Evolutionary conservation across 2,797 vertebrate genomes (phyloP).

Genomic region (Staurois parvus): DNA sequence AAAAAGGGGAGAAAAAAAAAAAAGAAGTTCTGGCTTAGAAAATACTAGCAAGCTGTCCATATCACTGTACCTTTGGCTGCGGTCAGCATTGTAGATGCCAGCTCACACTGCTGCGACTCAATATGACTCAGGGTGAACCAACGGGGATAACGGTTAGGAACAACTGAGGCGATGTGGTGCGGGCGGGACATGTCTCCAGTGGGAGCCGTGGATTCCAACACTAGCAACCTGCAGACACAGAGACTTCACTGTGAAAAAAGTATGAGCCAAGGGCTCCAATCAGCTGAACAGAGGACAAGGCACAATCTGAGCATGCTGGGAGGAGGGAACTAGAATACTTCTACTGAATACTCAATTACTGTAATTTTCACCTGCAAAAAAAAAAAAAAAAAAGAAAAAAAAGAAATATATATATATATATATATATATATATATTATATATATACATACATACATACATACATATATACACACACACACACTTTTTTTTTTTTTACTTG

Average conservation of each 20-base stretch:
- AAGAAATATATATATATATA: no score
- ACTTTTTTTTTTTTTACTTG: no score
- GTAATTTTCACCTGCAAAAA: no score
- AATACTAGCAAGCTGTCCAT: background rate
- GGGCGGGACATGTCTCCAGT: conserved; percentile 88
- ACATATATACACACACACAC: no score
- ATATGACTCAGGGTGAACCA: conserved; percentile 99
- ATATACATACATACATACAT: no score
- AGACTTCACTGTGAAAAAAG: background rate
- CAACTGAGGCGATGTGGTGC: conserved; percentile 92
- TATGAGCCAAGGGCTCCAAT: background rate
- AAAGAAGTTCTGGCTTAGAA: background rate
- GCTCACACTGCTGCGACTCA: conserved; percentile 98
- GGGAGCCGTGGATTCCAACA: conserved; percentile 90
- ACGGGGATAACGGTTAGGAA: conserved; percentile 93
- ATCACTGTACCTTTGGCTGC: conserved; percentile 92
- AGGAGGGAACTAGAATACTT: background rate
- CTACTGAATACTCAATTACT: background rate
- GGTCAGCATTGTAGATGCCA: conserved; percentile 98
- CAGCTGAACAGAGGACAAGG: background rate
- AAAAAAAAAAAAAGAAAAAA: no score
- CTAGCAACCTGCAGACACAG: conserved; percentile 83
- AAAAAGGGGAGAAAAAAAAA: background rate
- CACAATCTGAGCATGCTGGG: background rate
- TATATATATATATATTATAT: no score